Evolutionary conservation across 2,888 invertebrate species (phyloP), one percentile per base, ranked within the genome.

Genomic region (Tipula lateralis): DNA sequence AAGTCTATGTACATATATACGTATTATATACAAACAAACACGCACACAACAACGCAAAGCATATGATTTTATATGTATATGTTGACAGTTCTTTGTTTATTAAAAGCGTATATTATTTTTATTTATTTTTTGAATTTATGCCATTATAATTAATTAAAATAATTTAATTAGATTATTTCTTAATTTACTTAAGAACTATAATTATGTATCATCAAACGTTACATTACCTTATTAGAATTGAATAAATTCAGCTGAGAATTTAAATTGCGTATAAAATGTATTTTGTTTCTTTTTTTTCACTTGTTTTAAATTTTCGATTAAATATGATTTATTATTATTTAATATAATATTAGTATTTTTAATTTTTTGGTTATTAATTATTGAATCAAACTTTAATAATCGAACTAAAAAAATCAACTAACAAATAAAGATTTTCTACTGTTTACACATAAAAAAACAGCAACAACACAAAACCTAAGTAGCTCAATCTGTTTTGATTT

Each of bases 61-160:
- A 66, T 66, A 66, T 66, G 66, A 66, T 66, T 66, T 66, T 24
- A 66, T 66, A 66, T 66, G 66, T 24, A 24, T 66, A 24, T 24
- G 66, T 66, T 66, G 66, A 66, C 66, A 66, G 66, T 66, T 66
- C 66, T 66, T 66, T 66, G 66, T 66, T 66, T 66, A 66, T 66
- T 66, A 66, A 66, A 66, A 66, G 16, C 6, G 66, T 66, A 24
- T 66, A 7, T 24, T 24, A 1, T 19, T 66, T 24, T 2, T 66
- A 7, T 66, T 24, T n/a, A 9, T 66, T 66, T 66, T 66, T 24
- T 66, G 19, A 24, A 2, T 66, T 66, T 66, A 66, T 66, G 19
- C 24, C 66, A 66, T 24, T 24, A 44, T 39, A 39, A 50, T 50
- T 50, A 50, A 24, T 66, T 66, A 3, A 24, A 66, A 50, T 50